Evolutionary conservation across 1,140 invertebrate species (phyloP), one percentile per base, ranked within the genome.

Genomic region (Rhopalosiphum padi): DNA sequence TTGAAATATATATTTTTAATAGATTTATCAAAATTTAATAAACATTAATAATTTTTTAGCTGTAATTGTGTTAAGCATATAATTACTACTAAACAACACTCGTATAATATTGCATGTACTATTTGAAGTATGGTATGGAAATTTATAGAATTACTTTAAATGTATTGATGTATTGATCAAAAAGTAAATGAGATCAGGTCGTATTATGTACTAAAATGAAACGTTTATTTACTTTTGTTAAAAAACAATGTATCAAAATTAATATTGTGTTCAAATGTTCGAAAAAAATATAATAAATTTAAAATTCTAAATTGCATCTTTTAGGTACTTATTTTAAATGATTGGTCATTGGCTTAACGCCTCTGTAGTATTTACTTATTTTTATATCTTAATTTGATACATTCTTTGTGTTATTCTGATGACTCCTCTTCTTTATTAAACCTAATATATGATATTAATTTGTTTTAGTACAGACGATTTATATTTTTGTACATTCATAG

Each of bases 21-120:
- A 77, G 60, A 77, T 77, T 77, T 77, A n/a, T 77, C 37, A 85
- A 85, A 85, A 85, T 9, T 41, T 85, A 85, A 85, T 85, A 23
- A 85, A 43, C 30, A 77, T 77, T 15, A 68, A 68, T n/a, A 85
- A 25, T 41, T 23, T 41, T 35, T 85, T 85, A 37, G 82, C 21
- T 85, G 82, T 85, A 37, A 68, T 85, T 41, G 35, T 41, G 22
- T 85, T 43, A 23, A 25, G 37, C 35, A 85, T 85, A 37, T 85
- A 23, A 85, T 41, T 37, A 85, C 4, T 85, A n/a, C n/a, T 77
- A 77, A 77, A 77, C 60, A 85, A 85, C 83, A 85, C 83, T 83
- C 8, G 23, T 85, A 41, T 41, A 85, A 85, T 85, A 41, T 30
- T 85, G 37, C 83, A 85, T 85, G 23, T 43, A 41, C 25, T 85